A percentile compares a stretch with the other conserved stretches of the same genome.
phyloP scores from a whole-genome alignment of 2,113 vertebrate genomes.

The Heterotis niloticus region DNA sequence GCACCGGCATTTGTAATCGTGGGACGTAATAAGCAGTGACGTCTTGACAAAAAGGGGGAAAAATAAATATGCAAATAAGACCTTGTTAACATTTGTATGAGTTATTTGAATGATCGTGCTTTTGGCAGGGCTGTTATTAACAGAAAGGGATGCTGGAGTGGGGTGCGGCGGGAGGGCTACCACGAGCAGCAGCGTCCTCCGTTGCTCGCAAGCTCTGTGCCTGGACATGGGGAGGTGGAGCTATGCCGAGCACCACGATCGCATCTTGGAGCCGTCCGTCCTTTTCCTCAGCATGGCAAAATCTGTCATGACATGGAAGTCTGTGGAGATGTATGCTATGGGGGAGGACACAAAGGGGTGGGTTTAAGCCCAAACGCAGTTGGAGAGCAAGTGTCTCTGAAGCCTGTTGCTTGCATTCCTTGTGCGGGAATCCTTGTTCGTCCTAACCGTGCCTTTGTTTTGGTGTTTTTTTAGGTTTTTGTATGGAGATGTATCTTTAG shows the following conservation, averaged over 20 bases:
- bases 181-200: slow-evolving; percentile 5
- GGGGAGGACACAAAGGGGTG: slow-evolving; percentile 33
- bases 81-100: slow-evolving; percentile 99
- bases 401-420: neutral
- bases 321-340: slow-evolving; percentile 26
- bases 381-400: neutral
- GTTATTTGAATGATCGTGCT: slow-evolving; percentile 98
- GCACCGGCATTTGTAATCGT: slow-evolving; percentile 97
- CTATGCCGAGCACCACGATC: neutral
- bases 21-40: slow-evolving; percentile 99
- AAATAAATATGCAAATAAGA: slow-evolving; percentile 99
- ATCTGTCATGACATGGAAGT: slow-evolving; percentile 46
- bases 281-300: slow-evolving; percentile 57
- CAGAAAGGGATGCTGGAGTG: slow-evolving; percentile 93
- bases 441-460: neutral
- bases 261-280: slow-evolving; percentile 35
- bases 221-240: neutral
- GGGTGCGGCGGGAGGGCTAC: slow-evolving; percentile 69
- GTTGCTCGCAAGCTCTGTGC: neutral
- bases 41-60: slow-evolving; percentile 96
- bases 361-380: neutral
- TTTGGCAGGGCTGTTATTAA: slow-evolving; percentile 98
- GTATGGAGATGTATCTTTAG: neutral
- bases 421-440: neutral
- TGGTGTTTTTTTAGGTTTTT: neutral